A percentile compares a stretch with the other conserved stretches of the same genome.
phyloP scores from a whole-genome alignment of 1,140 invertebrate genomes.

The Anadara kagoshimensis region DNA sequence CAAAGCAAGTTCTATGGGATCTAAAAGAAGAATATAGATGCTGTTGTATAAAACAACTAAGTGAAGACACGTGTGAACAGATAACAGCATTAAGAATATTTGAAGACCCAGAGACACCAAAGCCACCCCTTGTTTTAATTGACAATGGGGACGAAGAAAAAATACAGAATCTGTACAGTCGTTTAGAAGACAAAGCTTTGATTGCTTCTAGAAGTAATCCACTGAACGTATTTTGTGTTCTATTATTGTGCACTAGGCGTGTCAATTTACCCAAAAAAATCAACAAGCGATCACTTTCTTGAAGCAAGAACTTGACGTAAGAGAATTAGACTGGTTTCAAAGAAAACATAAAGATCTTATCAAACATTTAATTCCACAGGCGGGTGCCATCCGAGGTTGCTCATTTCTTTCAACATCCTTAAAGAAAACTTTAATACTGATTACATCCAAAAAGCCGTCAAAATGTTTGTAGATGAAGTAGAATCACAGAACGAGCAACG shows the following conservation, averaged over 20 bases:
- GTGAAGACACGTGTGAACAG: slow-evolving; percentile 52
- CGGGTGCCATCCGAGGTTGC: slow-evolving; percentile 41
- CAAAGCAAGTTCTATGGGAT: slow-evolving; percentile 58
- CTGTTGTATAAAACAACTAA: slow-evolving; percentile 52
- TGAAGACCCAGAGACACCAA: slow-evolving; percentile 43
- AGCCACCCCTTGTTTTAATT: slow-evolving; percentile 52
- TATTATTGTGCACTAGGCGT: slow-evolving; percentile 49
- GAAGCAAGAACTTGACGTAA: slow-evolving; percentile 43
- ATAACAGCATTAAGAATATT: slow-evolving; percentile 43
- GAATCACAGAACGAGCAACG: slow-evolving; percentile 28
- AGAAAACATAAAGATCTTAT: slow-evolving; percentile 45
- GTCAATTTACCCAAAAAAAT: slow-evolving; percentile 21
- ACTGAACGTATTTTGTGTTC: slow-evolving; percentile 45
- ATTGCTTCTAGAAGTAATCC: slow-evolving; percentile 23
- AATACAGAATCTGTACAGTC: slow-evolving; percentile 30
- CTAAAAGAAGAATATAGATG: slow-evolving; percentile 49
- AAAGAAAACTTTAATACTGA: slow-evolving; percentile 56
- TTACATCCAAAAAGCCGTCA: slow-evolving; percentile 51
- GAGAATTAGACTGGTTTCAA: slow-evolving; percentile 51
- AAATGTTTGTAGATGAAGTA: slow-evolving; percentile 37
- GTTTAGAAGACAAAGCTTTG: slow-evolving; percentile 45
- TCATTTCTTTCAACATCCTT: slow-evolving; percentile 59
- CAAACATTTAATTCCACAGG: slow-evolving; percentile 30
- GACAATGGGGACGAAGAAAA: slow-evolving; percentile 64
- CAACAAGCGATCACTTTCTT: slow-evolving; percentile 38